Percentiles rank a stretch among this genome's conserved stretches.
These are phyloP conservation scores for Epistrophe eligans DNA, from an alignment of 2,888 invertebrate genomes.

Conservation along the genomic window DNA sequence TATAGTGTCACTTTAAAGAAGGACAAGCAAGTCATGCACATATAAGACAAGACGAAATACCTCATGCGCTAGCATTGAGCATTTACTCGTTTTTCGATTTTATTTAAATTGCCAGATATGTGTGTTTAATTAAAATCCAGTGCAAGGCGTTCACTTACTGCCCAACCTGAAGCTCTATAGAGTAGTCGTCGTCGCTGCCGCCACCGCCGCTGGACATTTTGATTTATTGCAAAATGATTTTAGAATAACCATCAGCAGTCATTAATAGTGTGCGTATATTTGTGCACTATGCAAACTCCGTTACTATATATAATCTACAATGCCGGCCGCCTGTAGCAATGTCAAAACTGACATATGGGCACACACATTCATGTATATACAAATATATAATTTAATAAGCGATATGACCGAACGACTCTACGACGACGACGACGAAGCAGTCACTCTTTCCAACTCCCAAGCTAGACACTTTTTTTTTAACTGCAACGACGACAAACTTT, in stretches of 20 bases:
- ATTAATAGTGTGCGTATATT: conserved; percentile 41
- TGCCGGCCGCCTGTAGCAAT: conserved; percentile 61
- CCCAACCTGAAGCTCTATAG: conserved; percentile 32
- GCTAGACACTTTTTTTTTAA: conserved; percentile 47
- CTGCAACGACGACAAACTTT: conserved; percentile 47
- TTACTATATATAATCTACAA: conserved; percentile 19
- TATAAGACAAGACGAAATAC: conserved; percentile 7
- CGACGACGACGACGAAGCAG: conserved; percentile 46
- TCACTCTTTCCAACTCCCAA: conserved; percentile 40
- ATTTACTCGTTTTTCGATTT: conserved; percentile 53
- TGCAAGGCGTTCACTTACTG: conserved; percentile 60
- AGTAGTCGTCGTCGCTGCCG: not conserved
- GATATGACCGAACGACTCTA: conserved; percentile 58
- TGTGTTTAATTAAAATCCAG: conserved; percentile 58
- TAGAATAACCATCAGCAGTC: conserved; percentile 71
- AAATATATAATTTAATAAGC: conserved; percentile 74
- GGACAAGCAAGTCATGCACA: conserved; percentile 49
- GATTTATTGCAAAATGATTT: conserved; percentile 70
- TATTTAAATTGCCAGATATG: conserved; percentile 67
- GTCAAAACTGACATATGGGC: conserved; percentile 67
- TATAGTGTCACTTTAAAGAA: conserved; percentile 17
- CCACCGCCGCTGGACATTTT: conserved; percentile 50
- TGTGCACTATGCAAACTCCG: conserved; percentile 36
- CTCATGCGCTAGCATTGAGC: conserved; percentile 53
- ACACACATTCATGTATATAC: conserved; percentile 51